Evolutionary conservation across 2,888 invertebrate species (phyloP), one percentile per base, ranked within the genome.

Genomic region (Ectemnius cavifrons): DNA sequence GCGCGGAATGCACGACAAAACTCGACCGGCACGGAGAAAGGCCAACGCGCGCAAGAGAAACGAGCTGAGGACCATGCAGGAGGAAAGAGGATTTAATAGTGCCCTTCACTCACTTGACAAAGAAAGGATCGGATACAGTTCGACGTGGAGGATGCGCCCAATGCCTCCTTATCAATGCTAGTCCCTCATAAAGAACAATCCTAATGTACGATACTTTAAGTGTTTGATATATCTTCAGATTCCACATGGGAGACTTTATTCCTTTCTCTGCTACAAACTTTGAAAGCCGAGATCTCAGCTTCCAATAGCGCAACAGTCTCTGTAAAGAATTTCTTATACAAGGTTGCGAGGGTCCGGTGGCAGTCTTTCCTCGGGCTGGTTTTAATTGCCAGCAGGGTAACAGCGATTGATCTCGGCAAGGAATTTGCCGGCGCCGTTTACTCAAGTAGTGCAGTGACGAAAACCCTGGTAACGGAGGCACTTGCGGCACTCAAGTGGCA

Each of bases 331-430:
- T 37, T 37, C 37, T 37, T 37, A 37, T 37, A 11, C 3, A 37
- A 6, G 8, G 11, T 37, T 37, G 8, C 37, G 37, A 37, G 11
- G 37, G 6, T 37, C 5, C 37, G 11, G 37, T 37, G 37, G 37
- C 83, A 84, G 77, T 73, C 79, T 78, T 82, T 81, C 82, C 83
- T 81, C 78, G 78, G 79, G 76, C 75, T 67, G 37, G 37, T 64
- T 81, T 81, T 84, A 84, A 84, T 82, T 84, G 78, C 80, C 73
- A 73, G 66, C 73, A 61, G 59, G 60, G 65, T 70, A 59, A 47
- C 67, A 27, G 63, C 49, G 56, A 57, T 70, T 67, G 65, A 58
- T 65, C 60, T 52, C 45, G 59, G 46, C 23, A 46, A 28, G 63
- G 68, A 37, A 62, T 64, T 65, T 52, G 47, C 20, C 58, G 47